These are phyloP conservation scores for Zaprionus lineosus DNA, from an alignment of 2,888 invertebrate genomes.

Conservation along the genomic window DNA sequence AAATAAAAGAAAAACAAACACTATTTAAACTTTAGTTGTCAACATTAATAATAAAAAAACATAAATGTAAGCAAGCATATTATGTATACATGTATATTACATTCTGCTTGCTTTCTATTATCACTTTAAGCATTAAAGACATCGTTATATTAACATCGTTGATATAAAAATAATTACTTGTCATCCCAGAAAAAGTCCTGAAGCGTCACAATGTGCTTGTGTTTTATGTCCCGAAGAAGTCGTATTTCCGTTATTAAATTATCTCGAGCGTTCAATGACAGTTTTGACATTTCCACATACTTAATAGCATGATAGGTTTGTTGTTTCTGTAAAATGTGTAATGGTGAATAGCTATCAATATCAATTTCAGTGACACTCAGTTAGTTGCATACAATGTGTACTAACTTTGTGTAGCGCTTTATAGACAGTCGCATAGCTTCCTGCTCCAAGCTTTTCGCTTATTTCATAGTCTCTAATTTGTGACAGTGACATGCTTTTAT, in stretches of 20 bases:
- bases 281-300: conserved; percentile 88
- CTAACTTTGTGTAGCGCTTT: conserved; percentile 85
- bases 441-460: conserved; percentile 90
- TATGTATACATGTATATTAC: too few relatives aligned
- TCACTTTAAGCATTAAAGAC: too few relatives aligned
- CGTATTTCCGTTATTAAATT: conserved; percentile 92
- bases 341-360: neutral
- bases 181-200: conserved; percentile 91
- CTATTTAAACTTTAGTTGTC: too few relatives aligned
- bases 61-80: too few relatives aligned
- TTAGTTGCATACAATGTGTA: too few relatives aligned
- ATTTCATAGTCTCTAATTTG: conserved; percentile 87
- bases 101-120: too few relatives aligned
- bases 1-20: too few relatives aligned
- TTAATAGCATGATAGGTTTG: conserved; percentile 91
- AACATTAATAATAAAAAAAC: too few relatives aligned
- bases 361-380: too few relatives aligned
- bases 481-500: conserved; percentile 73
- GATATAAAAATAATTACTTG: too few relatives aligned
- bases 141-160: too few relatives aligned
- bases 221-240: conserved; percentile 89
- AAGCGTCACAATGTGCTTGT: conserved; percentile 92
- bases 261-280: conserved; percentile 89
- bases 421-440: conserved; percentile 93
- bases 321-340: conserved; percentile 82